phyloP scores from a whole-genome alignment of 2,113 vertebrate species.

The Pluvialis apricaria region DNA sequence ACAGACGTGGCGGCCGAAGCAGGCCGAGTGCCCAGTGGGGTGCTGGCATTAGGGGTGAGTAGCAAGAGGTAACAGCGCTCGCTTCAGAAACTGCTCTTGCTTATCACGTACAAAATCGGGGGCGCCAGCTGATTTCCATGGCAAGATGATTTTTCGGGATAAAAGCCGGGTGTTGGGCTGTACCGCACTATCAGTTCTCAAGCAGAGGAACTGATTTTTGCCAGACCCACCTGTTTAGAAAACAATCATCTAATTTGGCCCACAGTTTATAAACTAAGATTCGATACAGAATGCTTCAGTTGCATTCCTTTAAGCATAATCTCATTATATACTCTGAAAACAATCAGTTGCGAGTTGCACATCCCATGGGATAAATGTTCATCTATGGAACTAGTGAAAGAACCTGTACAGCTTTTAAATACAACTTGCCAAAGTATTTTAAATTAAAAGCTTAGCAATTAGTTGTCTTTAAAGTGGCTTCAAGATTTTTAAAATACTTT shows the following conservation, averaged over 20 bases:
- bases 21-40: background rate
- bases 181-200: background rate
- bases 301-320: background rate
- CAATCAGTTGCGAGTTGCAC: background rate
- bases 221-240: background rate
- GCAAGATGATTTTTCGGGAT: background rate
- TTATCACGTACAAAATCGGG: background rate
- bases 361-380: slow-evolving; percentile 18
- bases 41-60: background rate
- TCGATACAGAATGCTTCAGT: background rate
- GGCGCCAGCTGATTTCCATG: too few species aligned
- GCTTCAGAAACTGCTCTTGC: background rate
- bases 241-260: background rate
- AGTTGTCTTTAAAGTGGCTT: background rate
- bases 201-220: background rate
- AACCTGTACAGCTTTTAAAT: slow-evolving; percentile 34
- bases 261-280: too few species aligned
- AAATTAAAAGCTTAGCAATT: slow-evolving; percentile 22
- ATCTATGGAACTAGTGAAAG: slow-evolving; percentile 39
- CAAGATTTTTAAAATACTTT: background rate
- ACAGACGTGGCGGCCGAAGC: background rate
- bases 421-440: slow-evolving; percentile 28
- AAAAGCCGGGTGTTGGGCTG: background rate
- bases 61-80: background rate
- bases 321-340: background rate